Evolutionary conservation across 2,113 vertebrate genomes (phyloP).

Genomic region (Percopsis transmontana): DNA sequence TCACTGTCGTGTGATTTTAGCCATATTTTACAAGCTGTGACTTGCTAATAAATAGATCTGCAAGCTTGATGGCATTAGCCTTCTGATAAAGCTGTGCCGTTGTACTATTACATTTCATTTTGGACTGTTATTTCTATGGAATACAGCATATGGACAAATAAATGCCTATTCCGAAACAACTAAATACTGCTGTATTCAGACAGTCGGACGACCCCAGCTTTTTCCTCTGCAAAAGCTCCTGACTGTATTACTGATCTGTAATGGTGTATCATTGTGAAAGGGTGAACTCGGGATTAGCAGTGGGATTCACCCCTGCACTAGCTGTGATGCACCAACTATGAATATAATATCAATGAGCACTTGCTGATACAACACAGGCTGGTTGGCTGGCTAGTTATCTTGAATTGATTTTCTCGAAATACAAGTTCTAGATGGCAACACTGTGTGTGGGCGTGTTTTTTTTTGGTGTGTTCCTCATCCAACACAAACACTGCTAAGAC

Average conservation of each 20-base stretch:
- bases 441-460: conserved; percentile 4
- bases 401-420: conserved; percentile 27
- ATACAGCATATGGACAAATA: neutral
- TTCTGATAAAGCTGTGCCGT: conserved; percentile 19
- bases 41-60: neutral
- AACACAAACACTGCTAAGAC: neutral
- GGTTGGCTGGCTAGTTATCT: conserved; percentile 15
- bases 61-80: conserved; percentile 10
- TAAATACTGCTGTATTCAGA: conserved; percentile 27
- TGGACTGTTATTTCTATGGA: neutral
- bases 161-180: neutral
- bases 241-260: neutral
- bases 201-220: neutral
- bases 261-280: conserved; percentile 19
- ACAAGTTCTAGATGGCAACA: conserved; percentile 19
- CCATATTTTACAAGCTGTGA: conserved; percentile 32
- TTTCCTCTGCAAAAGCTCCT: neutral
- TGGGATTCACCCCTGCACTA: conserved; percentile 12
- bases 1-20: conserved; percentile 22
- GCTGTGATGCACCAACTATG: conserved; percentile 44
- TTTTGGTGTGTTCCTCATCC: too few relatives aligned
- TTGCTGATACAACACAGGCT: conserved; percentile 21
- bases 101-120: conserved; percentile 13
- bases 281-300: conserved; percentile 5
- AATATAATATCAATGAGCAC: conserved; percentile 53